Percentiles rank a stretch among this genome's conserved stretches.
Evolutionary conservation across 2,888 invertebrate genomes (phyloP).

Genomic region (Formica aserva): DNA sequence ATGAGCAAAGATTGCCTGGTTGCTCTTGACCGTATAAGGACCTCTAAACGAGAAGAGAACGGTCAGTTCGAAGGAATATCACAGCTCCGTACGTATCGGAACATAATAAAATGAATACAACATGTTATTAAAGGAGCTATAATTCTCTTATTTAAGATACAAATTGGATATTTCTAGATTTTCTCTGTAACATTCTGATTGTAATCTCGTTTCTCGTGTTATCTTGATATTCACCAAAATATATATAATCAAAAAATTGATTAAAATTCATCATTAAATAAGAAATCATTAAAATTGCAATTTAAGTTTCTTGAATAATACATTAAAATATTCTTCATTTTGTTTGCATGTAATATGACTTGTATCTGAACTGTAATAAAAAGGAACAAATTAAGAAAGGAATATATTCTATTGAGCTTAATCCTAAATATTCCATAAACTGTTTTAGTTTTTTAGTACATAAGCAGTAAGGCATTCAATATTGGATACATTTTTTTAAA

Average conservation of each 20-base stretch:
- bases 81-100: background rate
- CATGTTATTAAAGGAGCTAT: background rate
- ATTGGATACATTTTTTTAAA: background rate
- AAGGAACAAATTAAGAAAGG: background rate
- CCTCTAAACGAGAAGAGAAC: conserved; percentile 66
- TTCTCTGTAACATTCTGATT: background rate
- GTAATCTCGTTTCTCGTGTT: background rate
- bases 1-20: conserved; percentile 65
- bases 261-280: background rate
- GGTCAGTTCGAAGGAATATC: conserved; percentile 10
- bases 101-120: background rate
- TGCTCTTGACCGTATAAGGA: conserved; percentile 67
- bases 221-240: background rate
- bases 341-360: background rate
- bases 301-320: background rate
- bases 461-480: background rate
- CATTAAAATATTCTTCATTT: background rate
- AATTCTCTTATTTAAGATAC: background rate
- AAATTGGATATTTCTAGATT: background rate
- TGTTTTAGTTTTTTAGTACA: background rate
- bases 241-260: background rate
- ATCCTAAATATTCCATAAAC: background rate
- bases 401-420: background rate
- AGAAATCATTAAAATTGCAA: background rate
- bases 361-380: background rate